Evolutionary conservation across 2,888 invertebrate species (phyloP), one percentile per base, ranked within the genome.

Genomic region (Eupithecia dodoneata): DNA sequence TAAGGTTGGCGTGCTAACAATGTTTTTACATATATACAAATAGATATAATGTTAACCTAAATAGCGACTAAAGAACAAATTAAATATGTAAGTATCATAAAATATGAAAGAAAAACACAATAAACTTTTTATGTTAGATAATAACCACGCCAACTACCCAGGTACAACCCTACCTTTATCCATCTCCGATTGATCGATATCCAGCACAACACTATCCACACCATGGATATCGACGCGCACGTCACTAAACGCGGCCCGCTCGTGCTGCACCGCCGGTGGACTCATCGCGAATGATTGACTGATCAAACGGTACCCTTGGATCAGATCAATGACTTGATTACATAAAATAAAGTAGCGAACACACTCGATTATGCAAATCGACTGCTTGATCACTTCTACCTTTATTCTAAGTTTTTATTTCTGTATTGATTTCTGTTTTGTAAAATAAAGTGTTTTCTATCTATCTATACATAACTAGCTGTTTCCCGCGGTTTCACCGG

Each of bases 251-350:
- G 73, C 73, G 72, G 73, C 71, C 65, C 73, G 55, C 9, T 44
- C 67, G 80, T 80, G 78, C 69, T 41, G 67, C 41, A 44, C 71
- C 18, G 76, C 78, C 76, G 77, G 77, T 47, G 77, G 76, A 63
- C 79, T 79, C 80, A 80, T 80, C 30, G 72, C 65, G 72, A 80
- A 79, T 80, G 74, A 18, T 67, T 41, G 45, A 44, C 67, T 47
- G 74, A 45, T 75, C 55, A 15, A 67, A n/a, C 44, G 30, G 4
- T 67, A 75, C 75, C 66, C 72, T 72, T 42, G 42, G 44, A 59
- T 63, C 45, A 63, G 59, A 63, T 45, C 63, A 45, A 30, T 71
- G 71, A 55, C 71, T 52, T 47, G 47, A 10, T 69, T 45, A 69
- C 47, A 47, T 69, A 47, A 44, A 59, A 47, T 47, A 69, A 69